Evolutionary conservation across 2,888 invertebrate species (phyloP).

Genomic region (Fragum whitleyi): DNA sequence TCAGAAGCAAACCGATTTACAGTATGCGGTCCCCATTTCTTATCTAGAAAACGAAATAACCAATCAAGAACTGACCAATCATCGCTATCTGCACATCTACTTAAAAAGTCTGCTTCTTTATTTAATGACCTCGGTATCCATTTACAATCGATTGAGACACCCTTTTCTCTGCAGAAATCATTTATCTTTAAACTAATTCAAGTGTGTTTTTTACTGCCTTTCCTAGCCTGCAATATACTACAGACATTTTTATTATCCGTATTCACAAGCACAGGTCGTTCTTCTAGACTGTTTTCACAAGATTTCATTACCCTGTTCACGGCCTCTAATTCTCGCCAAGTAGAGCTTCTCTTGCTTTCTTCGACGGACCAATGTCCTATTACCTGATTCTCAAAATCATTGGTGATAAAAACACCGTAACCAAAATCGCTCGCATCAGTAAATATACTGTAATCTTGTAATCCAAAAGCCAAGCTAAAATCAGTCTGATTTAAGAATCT

Average conservation of each 20-base stretch:
- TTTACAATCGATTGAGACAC: slow-evolving; percentile 35
- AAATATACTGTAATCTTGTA: slow-evolving; percentile 17
- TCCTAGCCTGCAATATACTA: slow-evolving; percentile 39
- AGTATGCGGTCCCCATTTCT: slow-evolving; percentile 47
- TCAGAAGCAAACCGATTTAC: slow-evolving; percentile 48
- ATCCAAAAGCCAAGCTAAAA: background rate
- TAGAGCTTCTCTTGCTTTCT: slow-evolving; percentile 54
- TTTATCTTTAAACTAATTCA: slow-evolving; percentile 51
- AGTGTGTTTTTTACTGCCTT: slow-evolving; percentile 43
- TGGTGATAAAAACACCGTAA: slow-evolving; percentile 47
- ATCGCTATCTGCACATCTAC: slow-evolving; percentile 35
- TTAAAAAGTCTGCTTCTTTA: slow-evolving; percentile 52
- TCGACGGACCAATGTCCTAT: slow-evolving; percentile 37
- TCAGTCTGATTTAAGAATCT: slow-evolving; percentile 11
- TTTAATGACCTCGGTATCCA: slow-evolving; percentile 58
- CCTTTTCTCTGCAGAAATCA: slow-evolving; percentile 35
- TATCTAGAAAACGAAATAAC: slow-evolving; percentile 48
- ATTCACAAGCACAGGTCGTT: slow-evolving; percentile 29
- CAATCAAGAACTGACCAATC: slow-evolving; percentile 55
- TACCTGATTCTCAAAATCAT: slow-evolving; percentile 28
- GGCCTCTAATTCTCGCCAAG: slow-evolving; percentile 57
- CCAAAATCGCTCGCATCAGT: slow-evolving; percentile 44
- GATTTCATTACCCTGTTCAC: slow-evolving; percentile 39
- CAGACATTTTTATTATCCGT: slow-evolving; percentile 54
- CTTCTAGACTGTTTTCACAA: slow-evolving; percentile 32